Conservation (phyloP, 2,797 vertebrate genomes). For the Otolemur crassicaudatus region DNA sequence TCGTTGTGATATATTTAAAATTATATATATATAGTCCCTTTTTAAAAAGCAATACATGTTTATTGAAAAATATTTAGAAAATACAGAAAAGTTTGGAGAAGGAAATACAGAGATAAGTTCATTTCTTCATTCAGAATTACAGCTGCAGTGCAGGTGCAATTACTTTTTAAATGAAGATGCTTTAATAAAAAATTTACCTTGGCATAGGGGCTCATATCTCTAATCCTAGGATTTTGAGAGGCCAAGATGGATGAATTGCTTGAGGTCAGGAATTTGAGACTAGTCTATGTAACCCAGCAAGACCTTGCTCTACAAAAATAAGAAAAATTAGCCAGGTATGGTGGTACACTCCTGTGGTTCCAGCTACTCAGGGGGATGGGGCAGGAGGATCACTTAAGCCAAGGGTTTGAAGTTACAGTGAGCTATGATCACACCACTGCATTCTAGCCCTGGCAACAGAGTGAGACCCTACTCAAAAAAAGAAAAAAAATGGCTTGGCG, state of each 20-base stretch:
- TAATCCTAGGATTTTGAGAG: background rate
- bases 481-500: no score
- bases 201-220: background rate
- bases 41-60: background rate
- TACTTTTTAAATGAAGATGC: constrained; percentile 51
- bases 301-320: background rate
- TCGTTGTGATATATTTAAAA: background rate
- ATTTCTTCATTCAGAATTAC: constrained; percentile 22
- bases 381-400: background rate
- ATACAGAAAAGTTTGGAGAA: background rate
- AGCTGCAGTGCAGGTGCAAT: background rate
- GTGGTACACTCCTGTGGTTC: background rate
- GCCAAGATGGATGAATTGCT: background rate
- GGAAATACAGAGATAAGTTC: background rate
- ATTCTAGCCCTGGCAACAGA: background rate
- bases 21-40: background rate
- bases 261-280: background rate
- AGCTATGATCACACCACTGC: background rate
- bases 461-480: background rate
- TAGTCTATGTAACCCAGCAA: background rate
- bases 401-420: background rate
- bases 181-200: background rate
- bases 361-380: background rate
- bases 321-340: background rate
- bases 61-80: constrained; percentile 8